Evolutionary conservation across 2,888 invertebrate species (phyloP).

Genomic region (Rhyacophila evoluta): DNA sequence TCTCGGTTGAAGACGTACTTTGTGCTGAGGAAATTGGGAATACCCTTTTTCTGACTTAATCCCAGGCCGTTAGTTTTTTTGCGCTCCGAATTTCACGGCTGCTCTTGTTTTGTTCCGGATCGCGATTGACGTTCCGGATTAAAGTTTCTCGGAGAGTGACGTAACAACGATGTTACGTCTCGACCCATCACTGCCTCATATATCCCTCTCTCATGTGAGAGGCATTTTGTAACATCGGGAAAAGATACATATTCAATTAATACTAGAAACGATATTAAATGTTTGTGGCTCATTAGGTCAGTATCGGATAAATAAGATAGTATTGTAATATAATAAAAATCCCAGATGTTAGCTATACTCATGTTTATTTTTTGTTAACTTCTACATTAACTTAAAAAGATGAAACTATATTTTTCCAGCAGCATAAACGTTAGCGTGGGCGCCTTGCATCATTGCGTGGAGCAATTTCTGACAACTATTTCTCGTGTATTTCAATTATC

Average conservation of each 20-base stretch:
- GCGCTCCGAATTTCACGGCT: not conserved
- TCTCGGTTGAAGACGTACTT: not conserved
- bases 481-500: no score
- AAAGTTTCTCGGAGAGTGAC: not conserved
- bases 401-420: no score
- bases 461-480: no score
- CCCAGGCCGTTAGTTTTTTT: slow-evolving; percentile 14
- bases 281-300: not conserved
- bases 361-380: no score
- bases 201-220: not conserved
- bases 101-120: not conserved
- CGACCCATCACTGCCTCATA: not conserved
- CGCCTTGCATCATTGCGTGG: no score
- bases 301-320: not conserved
- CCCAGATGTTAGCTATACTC: no score
- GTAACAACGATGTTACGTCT: slow-evolving; percentile 1
- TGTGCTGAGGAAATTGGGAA: not conserved
- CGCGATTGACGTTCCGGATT: slow-evolving; percentile 4
- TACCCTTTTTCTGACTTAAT: not conserved
- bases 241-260: not conserved
- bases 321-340: not conserved
- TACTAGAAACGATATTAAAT: not conserved
- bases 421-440: no score
- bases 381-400: no score
- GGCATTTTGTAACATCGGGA: not conserved